Conservation (phyloP, 2,888 invertebrate genomes). For the Nemapogon koenigi region DNA sequence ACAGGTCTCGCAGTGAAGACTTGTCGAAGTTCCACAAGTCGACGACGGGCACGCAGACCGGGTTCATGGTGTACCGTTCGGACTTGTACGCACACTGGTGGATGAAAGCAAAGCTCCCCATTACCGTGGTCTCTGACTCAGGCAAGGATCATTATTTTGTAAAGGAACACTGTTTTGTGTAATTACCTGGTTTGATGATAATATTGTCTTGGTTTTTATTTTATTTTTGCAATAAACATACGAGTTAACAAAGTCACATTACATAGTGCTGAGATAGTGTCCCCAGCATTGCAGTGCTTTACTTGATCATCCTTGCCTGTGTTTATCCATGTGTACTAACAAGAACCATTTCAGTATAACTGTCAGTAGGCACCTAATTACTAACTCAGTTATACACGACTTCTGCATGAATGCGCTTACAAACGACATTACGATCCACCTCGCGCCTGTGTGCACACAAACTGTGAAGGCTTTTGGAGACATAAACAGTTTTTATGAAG, state of each 20-base stretch:
- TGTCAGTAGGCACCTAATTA: constrained; percentile 8
- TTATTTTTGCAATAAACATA: constrained; percentile 22
- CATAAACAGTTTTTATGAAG: neutral
- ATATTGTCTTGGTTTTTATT: constrained; percentile 39
- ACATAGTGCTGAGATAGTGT: constrained; percentile 54
- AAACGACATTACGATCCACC: neutral
- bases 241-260: constrained; percentile 49
- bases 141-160: constrained; percentile 67
- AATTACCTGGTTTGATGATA: constrained; percentile 59
- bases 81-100: constrained; percentile 93
- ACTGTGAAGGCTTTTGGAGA: constrained; percentile 4
- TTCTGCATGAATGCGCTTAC: constrained; percentile 3
- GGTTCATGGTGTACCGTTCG: constrained; percentile 73
- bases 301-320: constrained; percentile 68
- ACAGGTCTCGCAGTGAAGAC: constrained; percentile 54
- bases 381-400: neutral
- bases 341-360: constrained; percentile 15
- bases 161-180: constrained; percentile 62
- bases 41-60: constrained; percentile 41
- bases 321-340: constrained; percentile 63
- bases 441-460: too few species aligned
- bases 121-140: constrained; percentile 65
- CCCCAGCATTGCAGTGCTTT: constrained; percentile 65
- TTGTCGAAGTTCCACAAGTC: constrained; percentile 50
- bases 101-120: constrained; percentile 86